Evolutionary conservation across 2,113 vertebrate genomes (phyloP).

Genomic region (Gambusia holbrooki): DNA sequence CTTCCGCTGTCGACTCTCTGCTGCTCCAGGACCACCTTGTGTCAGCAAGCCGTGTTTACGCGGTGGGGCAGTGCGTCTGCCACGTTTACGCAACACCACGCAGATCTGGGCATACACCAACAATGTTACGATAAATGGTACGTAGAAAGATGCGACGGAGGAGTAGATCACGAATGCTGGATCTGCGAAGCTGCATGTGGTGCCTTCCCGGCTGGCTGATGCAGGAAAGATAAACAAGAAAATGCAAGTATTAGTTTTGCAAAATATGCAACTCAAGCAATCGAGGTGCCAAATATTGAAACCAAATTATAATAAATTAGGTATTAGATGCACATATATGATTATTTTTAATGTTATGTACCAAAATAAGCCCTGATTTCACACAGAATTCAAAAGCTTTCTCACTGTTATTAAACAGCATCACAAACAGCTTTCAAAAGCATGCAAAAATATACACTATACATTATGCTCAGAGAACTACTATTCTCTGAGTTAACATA

Average conservation of each 20-base stretch:
- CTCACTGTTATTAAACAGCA: neutral
- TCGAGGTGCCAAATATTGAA: neutral
- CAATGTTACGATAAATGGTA: slow-evolving; percentile 82
- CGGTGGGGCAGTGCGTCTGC: slow-evolving; percentile 73
- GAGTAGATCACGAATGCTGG: slow-evolving; percentile 83
- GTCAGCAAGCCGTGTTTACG: slow-evolving; percentile 50
- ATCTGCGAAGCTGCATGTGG: slow-evolving; percentile 79
- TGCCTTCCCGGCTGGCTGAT: slow-evolving; percentile 69
- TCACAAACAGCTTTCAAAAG: no score
- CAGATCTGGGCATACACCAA: slow-evolving; percentile 84
- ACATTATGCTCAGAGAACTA: no score
- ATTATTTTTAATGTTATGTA: no score
- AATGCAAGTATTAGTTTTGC: neutral
- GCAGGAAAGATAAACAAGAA: neutral
- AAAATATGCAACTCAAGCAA: neutral
- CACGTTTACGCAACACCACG: slow-evolving; percentile 77
- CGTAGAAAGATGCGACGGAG: slow-evolving; percentile 82
- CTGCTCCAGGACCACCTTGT: slow-evolving; percentile 24
- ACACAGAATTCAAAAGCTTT: neutral
- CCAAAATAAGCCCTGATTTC: neutral
- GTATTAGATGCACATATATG: neutral
- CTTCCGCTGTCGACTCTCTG: slow-evolving; percentile 63
- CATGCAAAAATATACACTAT: no score
- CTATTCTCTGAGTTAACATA: no score
- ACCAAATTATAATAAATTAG: neutral